These are phyloP conservation scores for Mythimna vitellina DNA, from an alignment of 2,888 invertebrate species.

Conservation along the genomic window DNA sequence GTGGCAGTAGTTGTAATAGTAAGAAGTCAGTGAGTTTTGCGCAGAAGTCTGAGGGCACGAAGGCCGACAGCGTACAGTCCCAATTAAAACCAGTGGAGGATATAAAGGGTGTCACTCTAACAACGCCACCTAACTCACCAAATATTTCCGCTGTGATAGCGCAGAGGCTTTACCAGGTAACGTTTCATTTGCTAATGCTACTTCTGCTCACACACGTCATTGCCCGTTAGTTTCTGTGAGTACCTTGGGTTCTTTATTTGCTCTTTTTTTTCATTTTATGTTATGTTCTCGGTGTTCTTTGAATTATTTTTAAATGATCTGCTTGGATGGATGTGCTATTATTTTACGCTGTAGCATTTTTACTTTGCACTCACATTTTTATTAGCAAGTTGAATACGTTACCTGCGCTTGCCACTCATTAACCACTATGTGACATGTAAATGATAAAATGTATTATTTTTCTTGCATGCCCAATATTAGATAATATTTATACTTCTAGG, in stretches of 20 bases:
- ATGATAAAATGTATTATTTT: constrained; percentile 7
- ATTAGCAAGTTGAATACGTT: constrained; percentile 55
- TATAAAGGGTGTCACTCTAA: constrained; percentile 84
- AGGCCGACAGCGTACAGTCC: constrained; percentile 81
- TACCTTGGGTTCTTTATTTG: constrained; percentile 82
- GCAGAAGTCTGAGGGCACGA: constrained; percentile 87
- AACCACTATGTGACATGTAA: constrained; percentile 45
- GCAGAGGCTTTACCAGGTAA: constrained; percentile 91
- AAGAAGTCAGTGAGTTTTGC: constrained; percentile 95
- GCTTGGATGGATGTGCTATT: constrained; percentile 49
- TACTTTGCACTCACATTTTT: constrained; percentile 58
- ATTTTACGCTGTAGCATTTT: constrained; percentile 50
- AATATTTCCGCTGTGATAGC: constrained; percentile 92
- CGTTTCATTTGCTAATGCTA: constrained; percentile 70
- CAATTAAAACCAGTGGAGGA: constrained; percentile 89
- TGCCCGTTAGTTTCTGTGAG: constrained; percentile 87
- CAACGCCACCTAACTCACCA: constrained; percentile 94
- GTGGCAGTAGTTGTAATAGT: constrained; percentile 90
- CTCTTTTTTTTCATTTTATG: constrained; percentile 66
- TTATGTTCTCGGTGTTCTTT: constrained; percentile 50
- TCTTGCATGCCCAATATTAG: constrained; percentile 39
- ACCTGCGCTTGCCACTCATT: constrained; percentile 64
- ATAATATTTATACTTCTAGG: constrained; percentile 76
- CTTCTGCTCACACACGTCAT: constrained; percentile 79
- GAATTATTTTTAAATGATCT: constrained; percentile 7